Base-by-base conservation (phyloP, 2,888 invertebrate species). In the Drosophila emarginata region DNA sequence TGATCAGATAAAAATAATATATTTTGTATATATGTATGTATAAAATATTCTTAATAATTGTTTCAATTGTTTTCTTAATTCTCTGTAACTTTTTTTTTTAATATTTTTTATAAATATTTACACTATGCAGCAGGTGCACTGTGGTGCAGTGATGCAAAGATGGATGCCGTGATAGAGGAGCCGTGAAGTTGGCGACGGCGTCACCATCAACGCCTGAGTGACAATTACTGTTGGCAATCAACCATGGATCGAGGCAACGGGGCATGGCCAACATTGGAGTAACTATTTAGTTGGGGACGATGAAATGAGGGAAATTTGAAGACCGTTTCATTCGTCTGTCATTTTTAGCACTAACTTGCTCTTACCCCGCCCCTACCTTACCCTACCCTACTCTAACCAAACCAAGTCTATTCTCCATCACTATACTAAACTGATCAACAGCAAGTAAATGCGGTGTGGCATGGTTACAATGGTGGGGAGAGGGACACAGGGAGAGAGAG, bases 141-240 rank as follows among this genome's bases (percentile, higher is more conserved):
- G 36, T 36, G 37, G n/a, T 37, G 37, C 12, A 56, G 5, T 45
- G 45, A 59, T 21, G 14, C 58, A 59, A 45, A 39, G 11, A 45
- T 45, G 45, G 45, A 45, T 45, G 45, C 40, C 40, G 40, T 45
- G 40, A 39, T 37, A 32, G 15, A 21, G 51, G 14, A 39, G 40
- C 45, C 45, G 62, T 67, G 66, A 74, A 76, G 76, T 62, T 78
- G 83, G 62, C 68, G 80, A 45, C 45, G 45, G 45, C 80, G 73
- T 80, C 78, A 75, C 59, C 66, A 77, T 82, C 68, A 80, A 83
- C 84, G 84, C 84, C 79, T 84, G 84, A 81, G 63, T 79, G 83
- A 84, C 81, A 81, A 81, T 81, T 77, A 80, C 74, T 65, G 76
- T 66, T 81, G 79, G 72, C 81, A 81, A 74, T 78, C 78, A 83